phyloP scores from a whole-genome alignment of 2,888 invertebrate species.

The Himalopsyche tibetana region DNA sequence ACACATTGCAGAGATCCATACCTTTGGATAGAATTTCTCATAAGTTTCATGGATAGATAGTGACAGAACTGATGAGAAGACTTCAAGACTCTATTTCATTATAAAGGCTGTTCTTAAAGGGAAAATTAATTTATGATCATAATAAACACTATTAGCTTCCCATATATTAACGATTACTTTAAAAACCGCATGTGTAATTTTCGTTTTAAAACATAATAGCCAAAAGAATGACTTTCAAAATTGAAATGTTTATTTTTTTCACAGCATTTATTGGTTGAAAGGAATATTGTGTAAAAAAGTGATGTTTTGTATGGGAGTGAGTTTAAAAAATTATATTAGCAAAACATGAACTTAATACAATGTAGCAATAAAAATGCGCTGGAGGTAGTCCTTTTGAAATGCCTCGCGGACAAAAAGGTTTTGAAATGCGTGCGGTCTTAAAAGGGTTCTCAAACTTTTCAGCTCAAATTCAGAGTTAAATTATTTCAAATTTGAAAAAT shows the following conservation, averaged over 20 bases:
- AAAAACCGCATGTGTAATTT: neutral
- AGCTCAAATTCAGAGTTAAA: neutral
- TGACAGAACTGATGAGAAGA: too few species aligned
- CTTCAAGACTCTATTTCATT: too few species aligned
- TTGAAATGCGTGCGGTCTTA: constrained; percentile 59
- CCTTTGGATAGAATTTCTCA: too few species aligned
- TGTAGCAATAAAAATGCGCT: constrained; percentile 54
- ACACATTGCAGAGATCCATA: too few species aligned
- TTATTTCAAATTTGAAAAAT: too few species aligned
- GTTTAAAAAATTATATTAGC: constrained; percentile 60
- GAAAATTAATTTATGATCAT: too few species aligned
- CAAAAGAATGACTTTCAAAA: constrained; percentile 16
- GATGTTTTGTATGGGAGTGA: constrained; percentile 51
- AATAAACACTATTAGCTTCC: too few species aligned
- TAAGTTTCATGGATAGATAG: too few species aligned
- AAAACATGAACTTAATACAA: constrained; percentile 55
- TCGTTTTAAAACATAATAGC: neutral
- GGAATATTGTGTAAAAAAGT: constrained; percentile 42
- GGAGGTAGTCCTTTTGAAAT: constrained; percentile 49
- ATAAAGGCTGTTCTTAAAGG: too few species aligned
- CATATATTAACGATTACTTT: neutral
- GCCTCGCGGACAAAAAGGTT: constrained; percentile 49
- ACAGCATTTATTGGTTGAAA: constrained; percentile 29
- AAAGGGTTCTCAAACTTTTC: constrained; percentile 50
- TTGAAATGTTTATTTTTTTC: constrained; percentile 35